A percentile compares a stretch with the other conserved stretches of the same genome.
Evolutionary conservation across 2,113 vertebrate genomes (phyloP).

Genomic region (mouse (Mus musculus)): GRCm39 chr9:104067001-104067500

Average conservation of each 20-base stretch:
- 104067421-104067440: not conserved
- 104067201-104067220: not conserved
- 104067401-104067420: conserved; percentile 18
- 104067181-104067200: not conserved
- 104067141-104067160: not conserved
- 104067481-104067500: not conserved
- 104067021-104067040: not conserved
- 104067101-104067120: not conserved
- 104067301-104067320: not conserved
- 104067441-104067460: not conserved
- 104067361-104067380: conserved; percentile 21
- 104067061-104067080: not conserved
- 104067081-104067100: not conserved
- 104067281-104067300: not conserved
- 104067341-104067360: not conserved
- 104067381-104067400: not conserved
- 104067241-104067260: not conserved
- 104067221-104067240: not conserved
- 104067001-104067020: not conserved
- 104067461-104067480: not conserved
- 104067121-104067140: not conserved
- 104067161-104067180: not conserved
- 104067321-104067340: not conserved
- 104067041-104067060: not conserved
- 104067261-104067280: not conserved